Base-by-base conservation (phyloP, 2,888 invertebrate genomes). In the Andrena chrysosceles region DNA sequence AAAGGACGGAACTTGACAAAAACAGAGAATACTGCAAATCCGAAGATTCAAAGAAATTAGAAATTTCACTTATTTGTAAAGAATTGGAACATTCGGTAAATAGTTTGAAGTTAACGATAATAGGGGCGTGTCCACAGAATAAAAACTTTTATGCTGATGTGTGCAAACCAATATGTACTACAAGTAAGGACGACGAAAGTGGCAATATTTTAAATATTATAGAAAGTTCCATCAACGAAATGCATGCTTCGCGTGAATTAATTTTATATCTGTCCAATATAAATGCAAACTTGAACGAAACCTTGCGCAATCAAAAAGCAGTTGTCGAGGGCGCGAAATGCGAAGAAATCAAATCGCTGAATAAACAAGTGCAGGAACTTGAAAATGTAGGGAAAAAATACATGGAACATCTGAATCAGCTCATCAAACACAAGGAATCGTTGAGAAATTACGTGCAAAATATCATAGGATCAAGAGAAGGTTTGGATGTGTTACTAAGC, bases 251-350 rank as follows among this genome's bases (percentile, higher is more conserved):
- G 5, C 80, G 78, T 7, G 76, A 83, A 66, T 68, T 85, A 54
- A 87, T 86, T 48, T 70, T 54, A 23, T n/a, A 74, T 54, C 63
- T 87, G n/a, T 68, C 35, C 23, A 59, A 33, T 26, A 20, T 23
- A 48, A 85, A 87, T 71, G 23, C n/a, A 23, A 85, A 66, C 4
- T 79, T 91, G 62, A 81, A 85, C 6, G 69, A 88, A 54, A 84
- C 77, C 20, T 56, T 89, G 13, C 54, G 74, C 5, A 70, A 73
- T 10, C 86, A 89, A 67, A 89, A 85, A 68, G 16, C 59, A 76
- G 69, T 68, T 6, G 8, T 77, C 1, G 77, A 77, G 23, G 42
- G 23, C 5, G 4, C 35, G 16, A 76, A 82, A 49, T 63, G 67
- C 29, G 63, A 84, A 81, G 79, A 84, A 42, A 82, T 84, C 1